These are phyloP conservation scores for Macropus fuliginosus DNA, from an alignment of 2,797 vertebrate species.

Conservation along the genomic window DNA sequence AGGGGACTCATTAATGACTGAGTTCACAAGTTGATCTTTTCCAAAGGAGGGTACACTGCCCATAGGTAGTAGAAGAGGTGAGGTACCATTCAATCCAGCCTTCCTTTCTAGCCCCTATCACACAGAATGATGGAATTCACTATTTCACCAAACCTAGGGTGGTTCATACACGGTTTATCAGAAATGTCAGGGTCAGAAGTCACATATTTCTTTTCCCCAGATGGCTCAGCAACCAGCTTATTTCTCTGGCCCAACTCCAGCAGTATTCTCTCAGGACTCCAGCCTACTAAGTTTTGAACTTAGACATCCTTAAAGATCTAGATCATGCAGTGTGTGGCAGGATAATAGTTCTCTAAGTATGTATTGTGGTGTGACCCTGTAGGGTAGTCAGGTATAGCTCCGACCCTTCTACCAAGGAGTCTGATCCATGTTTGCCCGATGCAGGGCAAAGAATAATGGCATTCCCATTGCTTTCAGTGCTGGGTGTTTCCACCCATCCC, in stretches of 20 bases:
- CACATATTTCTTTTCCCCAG: neutral
- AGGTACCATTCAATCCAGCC: neutral
- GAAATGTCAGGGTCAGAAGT: neutral
- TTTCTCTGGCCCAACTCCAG: neutral
- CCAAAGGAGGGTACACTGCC: neutral
- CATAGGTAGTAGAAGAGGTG: neutral
- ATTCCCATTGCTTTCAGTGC: neutral
- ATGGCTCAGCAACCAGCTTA: neutral
- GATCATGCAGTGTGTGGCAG: neutral
- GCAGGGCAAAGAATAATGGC: neutral
- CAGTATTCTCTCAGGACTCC: neutral
- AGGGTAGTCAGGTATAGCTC: neutral
- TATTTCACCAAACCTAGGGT: neutral
- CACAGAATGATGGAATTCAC: neutral
- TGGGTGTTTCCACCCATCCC: neutral
- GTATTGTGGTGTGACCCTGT: neutral
- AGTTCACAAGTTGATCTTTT: neutral
- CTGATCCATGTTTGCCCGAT: neutral
- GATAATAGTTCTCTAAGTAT: neutral
- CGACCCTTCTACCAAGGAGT: neutral
- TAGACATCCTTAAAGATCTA: neutral
- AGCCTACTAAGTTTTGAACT: neutral
- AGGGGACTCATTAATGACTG: neutral
- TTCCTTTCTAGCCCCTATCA: neutral
- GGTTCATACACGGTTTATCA: neutral